These are phyloP conservation scores for Cephalopachus bancanus DNA, from an alignment of 2,797 vertebrate genomes.

Conservation along the genomic window DNA sequence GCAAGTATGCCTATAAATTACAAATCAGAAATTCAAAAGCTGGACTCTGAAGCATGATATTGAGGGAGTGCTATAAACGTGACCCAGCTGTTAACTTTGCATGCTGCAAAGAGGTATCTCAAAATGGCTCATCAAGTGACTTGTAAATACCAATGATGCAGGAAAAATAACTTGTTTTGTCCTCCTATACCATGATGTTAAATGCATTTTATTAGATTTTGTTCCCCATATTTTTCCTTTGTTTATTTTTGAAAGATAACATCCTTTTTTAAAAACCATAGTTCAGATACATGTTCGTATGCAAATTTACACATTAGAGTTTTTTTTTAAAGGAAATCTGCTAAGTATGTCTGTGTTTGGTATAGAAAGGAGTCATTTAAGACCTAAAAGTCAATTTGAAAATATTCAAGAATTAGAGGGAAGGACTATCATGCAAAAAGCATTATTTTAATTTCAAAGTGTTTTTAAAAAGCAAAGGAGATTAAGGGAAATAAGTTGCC, in stretches of 20 bases:
- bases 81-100: slow-evolving; percentile 30
- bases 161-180: slow-evolving; percentile 26
- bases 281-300: background rate
- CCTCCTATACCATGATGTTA: background rate
- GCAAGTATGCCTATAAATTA: background rate
- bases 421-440: background rate
- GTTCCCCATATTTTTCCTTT: background rate
- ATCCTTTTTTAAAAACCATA: background rate
- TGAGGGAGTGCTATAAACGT: slow-evolving; percentile 1
- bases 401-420: background rate
- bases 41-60: background rate
- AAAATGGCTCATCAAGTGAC: slow-evolving; percentile 31
- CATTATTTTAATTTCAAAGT: slow-evolving; percentile 30
- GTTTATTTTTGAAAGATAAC: slow-evolving; percentile 29
- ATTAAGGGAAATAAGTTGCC: background rate
- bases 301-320: background rate
- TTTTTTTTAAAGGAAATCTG: background rate
- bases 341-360: background rate
- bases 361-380: background rate
- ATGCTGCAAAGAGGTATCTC: slow-evolving; percentile 9
- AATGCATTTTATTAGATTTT: background rate
- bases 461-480: background rate
- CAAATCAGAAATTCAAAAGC: slow-evolving; percentile 39
- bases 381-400: background rate
- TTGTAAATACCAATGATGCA: slow-evolving; percentile 42